Percentiles rank a stretch among this genome's conserved stretches.
These are phyloP conservation scores for Phocides pigmalion DNA, from an alignment of 1,140 invertebrate species.

Conservation along the genomic window DNA sequence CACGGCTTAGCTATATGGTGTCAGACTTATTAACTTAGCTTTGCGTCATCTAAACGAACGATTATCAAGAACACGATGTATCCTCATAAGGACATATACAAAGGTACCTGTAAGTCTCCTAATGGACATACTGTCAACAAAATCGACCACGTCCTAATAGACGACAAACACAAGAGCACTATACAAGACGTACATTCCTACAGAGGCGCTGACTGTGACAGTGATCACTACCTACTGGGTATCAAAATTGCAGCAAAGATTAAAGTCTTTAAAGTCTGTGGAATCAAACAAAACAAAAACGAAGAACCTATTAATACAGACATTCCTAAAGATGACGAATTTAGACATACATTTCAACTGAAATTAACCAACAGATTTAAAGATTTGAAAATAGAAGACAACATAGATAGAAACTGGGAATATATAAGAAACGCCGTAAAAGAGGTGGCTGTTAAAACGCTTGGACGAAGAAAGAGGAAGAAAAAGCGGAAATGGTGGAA, in stretches of 20 bases:
- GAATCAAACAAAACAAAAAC: constrained; percentile 14
- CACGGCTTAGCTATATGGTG: too few species aligned
- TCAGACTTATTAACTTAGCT: constrained; percentile 33
- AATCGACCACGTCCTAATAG: constrained; percentile 38
- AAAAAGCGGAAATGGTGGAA: too few species aligned
- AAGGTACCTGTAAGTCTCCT: constrained; percentile 39
- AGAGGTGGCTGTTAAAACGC: too few species aligned
- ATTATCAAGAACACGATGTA: constrained; percentile 29
- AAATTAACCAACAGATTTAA: constrained; percentile 7
- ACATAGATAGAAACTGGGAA: too few species aligned
- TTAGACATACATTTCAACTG: background rate
- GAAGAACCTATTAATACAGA: background rate
- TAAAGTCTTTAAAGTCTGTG: constrained; percentile 19
- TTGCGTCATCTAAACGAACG: constrained; percentile 26
- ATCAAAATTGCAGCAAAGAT: too few species aligned
- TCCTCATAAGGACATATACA: constrained; percentile 39
- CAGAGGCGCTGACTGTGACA: constrained; percentile 38
- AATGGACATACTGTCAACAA: constrained; percentile 33
- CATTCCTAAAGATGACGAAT: background rate
- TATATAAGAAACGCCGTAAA: too few species aligned
- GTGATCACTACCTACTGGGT: constrained; percentile 35
- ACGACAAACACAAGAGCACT: constrained; percentile 23
- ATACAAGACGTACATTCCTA: constrained; percentile 29
- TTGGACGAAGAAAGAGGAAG: too few species aligned
- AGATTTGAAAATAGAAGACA: background rate